phyloP scores from a whole-genome alignment of 2,797 vertebrate genomes.

The Arctocebus calabarensis region DNA sequence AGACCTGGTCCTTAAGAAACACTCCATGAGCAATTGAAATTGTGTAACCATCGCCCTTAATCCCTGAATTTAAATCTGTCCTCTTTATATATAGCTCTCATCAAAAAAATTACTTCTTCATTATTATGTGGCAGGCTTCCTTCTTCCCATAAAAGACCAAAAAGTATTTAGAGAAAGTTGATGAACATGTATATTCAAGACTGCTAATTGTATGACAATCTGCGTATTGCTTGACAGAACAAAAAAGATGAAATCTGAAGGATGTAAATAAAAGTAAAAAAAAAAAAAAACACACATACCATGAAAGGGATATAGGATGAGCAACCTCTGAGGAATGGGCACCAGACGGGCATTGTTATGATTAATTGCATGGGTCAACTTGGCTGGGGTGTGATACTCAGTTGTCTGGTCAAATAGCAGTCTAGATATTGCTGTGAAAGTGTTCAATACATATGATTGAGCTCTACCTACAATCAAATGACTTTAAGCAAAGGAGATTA shows the following conservation, averaged over 20 bases:
- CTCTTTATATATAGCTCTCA: neutral
- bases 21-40: neutral
- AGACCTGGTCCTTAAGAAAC: neutral
- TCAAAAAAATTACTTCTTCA: neutral
- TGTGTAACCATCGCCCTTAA: neutral
- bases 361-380: neutral
- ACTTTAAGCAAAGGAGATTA: neutral
- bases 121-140: neutral
- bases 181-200: neutral
- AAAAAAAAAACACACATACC: neutral
- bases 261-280: neutral
- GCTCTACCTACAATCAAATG: neutral
- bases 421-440: neutral
- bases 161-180: neutral
- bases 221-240: neutral
- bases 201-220: neutral
- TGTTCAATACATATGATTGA: neutral
- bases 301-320: neutral
- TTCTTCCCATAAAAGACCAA: neutral
- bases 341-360: neutral
- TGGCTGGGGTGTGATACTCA: neutral
- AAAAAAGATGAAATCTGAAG: neutral
- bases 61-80: neutral
- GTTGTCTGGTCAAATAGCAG: neutral
- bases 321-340: neutral